Evolutionary conservation across 2,113 vertebrate species (phyloP), one percentile per base, ranked within the genome.

Genomic region (Rhynchopsitta pachyrhyncha): DNA sequence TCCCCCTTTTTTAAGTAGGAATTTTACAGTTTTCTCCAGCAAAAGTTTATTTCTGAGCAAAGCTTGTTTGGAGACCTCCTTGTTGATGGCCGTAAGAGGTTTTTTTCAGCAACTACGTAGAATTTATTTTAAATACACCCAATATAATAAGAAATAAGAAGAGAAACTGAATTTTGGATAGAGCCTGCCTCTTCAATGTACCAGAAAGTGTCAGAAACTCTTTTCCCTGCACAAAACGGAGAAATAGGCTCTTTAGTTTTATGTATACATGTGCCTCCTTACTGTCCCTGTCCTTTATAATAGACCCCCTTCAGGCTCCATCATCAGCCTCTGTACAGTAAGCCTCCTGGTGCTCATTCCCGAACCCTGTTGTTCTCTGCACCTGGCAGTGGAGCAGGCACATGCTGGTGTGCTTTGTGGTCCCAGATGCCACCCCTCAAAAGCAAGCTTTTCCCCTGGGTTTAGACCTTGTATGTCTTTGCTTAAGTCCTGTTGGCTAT

Each of bases 401-500:
- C 0, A 0, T 70, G 20, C 22, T 22, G 17, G 7, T 44, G 15
- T 27, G 80, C 35, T 76, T 49, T 37, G 17, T 31, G 44, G 16
- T 60, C 62, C 25, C 53, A n/a, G 50, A 20, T 5, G 0, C 47
- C 3, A 12, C 47, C 50, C 31, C 28, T 66, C 37, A 77, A 57
- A 41, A 55, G 20, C 20, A 75, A 27, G 16, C 4, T 88, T 91
- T 80, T 46, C n/a, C 53, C 19, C 77, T 2, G 8, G 17, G 13
- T 62, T 79, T 81, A 44, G 16, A 47, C 33, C 23, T 83, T 42
- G 27, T 5, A 27, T 52, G 62, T 70, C 57, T 93, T 77, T 29
- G 18, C 29, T 37, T 63, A 17, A 1, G 0, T 59, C 25, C 41
- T 5, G 0, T 31, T 79, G 11, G 29, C 50, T 7, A 1, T 31